Evolutionary conservation across 2,113 vertebrate genomes (phyloP), one percentile per base, ranked within the genome.

Genomic region (Catharus bicknelli): DNA sequence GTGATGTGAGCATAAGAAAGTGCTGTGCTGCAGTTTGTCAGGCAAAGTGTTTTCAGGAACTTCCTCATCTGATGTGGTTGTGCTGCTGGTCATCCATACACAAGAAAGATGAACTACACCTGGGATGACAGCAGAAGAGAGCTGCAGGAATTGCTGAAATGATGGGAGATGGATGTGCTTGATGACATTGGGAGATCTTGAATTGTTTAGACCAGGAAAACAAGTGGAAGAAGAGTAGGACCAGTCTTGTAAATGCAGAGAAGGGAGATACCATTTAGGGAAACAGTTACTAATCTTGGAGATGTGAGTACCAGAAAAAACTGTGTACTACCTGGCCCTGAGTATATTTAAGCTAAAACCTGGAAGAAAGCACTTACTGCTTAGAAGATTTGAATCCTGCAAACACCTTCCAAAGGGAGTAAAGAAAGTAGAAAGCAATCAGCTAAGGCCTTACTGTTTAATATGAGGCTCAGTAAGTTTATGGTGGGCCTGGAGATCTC

Each of bases 241-340:
- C 1, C 8, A 57, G 16, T 90, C 40, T 40, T 57, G 21, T 45
- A 64, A 77, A 50, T 0, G 1, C 21, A 19, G 13, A 61, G 77
- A 50, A 69, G 15, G 19, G 38, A 45, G 57, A 38, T 55, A 51
- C 1, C 3, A 4, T 69, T 83, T 40, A 29, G 23, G 32, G 34
- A 50, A 86, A 48, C 16, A 13, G 11, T 58, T 74, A 42, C 45
- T 55, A 21, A 48, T 29, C 11, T 12, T 50, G 38, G 48, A 70
- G 26, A 30, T 55, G 6, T 0, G 0, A 29, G 15, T 48, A 42
- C 16, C 34, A 63, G 34, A 21, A 69, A 47, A 74, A 74, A 43
- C 25, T 4, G 10, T 58, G 19, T 70, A 11, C 36, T 20, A 4
- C 32, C 22, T 58, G 21, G 5, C 34, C 13, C 34, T 68, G 48